A percentile compares a stretch with the other conserved stretches of the same genome.
phyloP scores from a whole-genome alignment of 2,113 vertebrate genomes.

The Sceloporus tristichus region DNA sequence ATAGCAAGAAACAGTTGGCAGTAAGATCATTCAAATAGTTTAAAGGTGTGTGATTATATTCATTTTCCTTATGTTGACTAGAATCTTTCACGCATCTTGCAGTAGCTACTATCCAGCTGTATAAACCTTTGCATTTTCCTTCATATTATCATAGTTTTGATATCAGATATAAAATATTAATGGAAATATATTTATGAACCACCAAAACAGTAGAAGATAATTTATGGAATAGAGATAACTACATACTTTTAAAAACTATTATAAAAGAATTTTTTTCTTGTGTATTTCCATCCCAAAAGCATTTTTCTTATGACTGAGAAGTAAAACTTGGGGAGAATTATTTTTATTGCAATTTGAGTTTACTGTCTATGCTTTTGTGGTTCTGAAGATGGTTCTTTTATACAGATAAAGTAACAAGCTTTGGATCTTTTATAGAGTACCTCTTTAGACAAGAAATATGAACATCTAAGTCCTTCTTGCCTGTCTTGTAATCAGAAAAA shows the following conservation, averaged over 20 bases:
- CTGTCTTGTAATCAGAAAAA: neutral
- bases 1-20: conserved; percentile 35
- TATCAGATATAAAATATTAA: conserved; percentile 24
- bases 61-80: neutral
- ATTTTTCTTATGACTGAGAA: neutral
- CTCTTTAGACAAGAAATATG: neutral
- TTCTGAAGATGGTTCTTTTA: neutral
- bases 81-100: conserved; percentile 34
- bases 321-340: neutral
- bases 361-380: neutral
- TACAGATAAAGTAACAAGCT: neutral
- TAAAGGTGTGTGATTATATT: neutral
- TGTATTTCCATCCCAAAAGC: neutral
- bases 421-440: neutral
- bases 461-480: neutral
- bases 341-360: neutral
- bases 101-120: neutral
- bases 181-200: conserved; percentile 34
- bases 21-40: conserved; percentile 36
- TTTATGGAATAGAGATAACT: conserved; percentile 17
- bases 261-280: neutral
- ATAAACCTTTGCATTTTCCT: conserved; percentile 31
- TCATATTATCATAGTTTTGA: conserved; percentile 26
- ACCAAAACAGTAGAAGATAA: conserved; percentile 27
- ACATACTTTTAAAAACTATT: neutral